Conservation (phyloP, 2,797 vertebrate genomes). For the Paramormyrops hopkinsi region DNA sequence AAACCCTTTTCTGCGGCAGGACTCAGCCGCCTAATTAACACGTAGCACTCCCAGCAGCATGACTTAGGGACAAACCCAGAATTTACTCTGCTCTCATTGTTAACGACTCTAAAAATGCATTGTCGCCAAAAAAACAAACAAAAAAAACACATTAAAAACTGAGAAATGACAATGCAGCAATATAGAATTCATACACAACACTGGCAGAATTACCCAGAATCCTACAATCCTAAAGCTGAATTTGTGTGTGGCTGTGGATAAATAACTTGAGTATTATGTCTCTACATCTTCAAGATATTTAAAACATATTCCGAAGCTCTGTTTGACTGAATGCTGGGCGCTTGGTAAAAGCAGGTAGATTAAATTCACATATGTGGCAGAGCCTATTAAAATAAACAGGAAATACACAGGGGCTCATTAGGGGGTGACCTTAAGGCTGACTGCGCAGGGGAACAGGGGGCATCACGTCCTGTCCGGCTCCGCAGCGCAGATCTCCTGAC, state of each 20-base stretch:
- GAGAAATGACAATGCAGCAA: background rate
- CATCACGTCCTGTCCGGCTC: background rate
- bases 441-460: background rate
- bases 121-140: background rate
- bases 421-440: conserved; percentile 7
- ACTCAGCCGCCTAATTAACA: conserved; percentile 44
- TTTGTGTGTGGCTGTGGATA: background rate
- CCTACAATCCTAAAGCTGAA: background rate
- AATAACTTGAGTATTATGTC: background rate
- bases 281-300: background rate
- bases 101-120: conserved; percentile 25
- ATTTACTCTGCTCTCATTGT: conserved; percentile 27
- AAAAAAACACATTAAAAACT: background rate
- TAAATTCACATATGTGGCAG: background rate
- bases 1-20: conserved; percentile 27
- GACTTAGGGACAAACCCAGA: conserved; percentile 28
- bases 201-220: background rate
- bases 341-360: background rate
- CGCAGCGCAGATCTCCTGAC: background rate
- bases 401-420: background rate
- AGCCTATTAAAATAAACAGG: background rate
- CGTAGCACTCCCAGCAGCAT: conserved; percentile 19
- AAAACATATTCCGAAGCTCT: background rate
- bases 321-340: background rate
- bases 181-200: background rate